phyloP scores from a whole-genome alignment of 2,113 vertebrate genomes.

The Varanus komodoensis region DNA sequence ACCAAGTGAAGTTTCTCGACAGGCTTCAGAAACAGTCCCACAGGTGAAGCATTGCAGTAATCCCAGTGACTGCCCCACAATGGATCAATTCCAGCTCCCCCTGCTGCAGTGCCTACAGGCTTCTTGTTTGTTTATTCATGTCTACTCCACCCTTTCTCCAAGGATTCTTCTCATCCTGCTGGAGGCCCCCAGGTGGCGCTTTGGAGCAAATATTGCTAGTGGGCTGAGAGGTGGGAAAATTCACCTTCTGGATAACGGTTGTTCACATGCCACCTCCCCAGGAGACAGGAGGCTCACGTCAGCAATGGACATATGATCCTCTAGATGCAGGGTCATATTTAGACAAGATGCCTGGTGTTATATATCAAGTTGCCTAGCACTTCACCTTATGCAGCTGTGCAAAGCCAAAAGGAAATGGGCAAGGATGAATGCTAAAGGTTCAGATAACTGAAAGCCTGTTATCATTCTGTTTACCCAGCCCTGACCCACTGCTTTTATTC shows the following conservation, averaged over 20 bases:
- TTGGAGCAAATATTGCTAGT: neutral
- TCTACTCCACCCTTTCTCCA: neutral
- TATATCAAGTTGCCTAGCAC: neutral
- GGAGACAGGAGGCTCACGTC: neutral
- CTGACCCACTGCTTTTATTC: neutral
- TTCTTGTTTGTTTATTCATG: neutral
- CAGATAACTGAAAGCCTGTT: neutral
- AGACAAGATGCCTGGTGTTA: fast-evolving
- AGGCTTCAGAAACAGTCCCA: neutral
- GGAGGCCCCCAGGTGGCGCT: neutral
- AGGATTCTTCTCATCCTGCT: neutral
- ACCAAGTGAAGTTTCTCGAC: neutral
- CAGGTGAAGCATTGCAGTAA: neutral
- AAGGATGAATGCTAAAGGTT: neutral
- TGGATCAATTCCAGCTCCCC: neutral
- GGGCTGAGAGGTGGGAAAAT: neutral
- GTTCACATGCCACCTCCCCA: neutral
- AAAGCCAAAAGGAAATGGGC: neutral
- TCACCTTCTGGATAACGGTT: neutral
- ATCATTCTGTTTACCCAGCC: neutral
- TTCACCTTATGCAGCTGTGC: neutral
- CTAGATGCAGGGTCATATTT: neutral
- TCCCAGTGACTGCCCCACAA: neutral
- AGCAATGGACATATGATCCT: neutral
- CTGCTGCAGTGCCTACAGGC: neutral